Conservation (phyloP, 2,113 vertebrate species). For the human region GRCh38 chr13:50596501-50597000, state of each 20-base stretch:
- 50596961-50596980: constrained; percentile 75
- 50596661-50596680: background rate
- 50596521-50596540: background rate
- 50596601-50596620: background rate
- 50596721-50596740: background rate
- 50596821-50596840: constrained; percentile 73
- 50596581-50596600: background rate
- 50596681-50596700: background rate
- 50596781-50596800: constrained; percentile 53
- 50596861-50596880: constrained; percentile 61
- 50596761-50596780: constrained; percentile 46
- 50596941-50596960: constrained; percentile 69
- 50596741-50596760: background rate
- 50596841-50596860: constrained; percentile 71
- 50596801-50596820: constrained; percentile 64
- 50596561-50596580: background rate
- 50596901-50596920: constrained; percentile 71
- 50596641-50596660: background rate
- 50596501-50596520: background rate
- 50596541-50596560: background rate
- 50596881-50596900: constrained; percentile 45
- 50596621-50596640: background rate
- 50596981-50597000: constrained; percentile 41
- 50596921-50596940: constrained; percentile 68
- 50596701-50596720: background rate